Evolutionary conservation across 2,797 vertebrate genomes (phyloP).

Genomic region (Threskiornis aethiopicus): DNA sequence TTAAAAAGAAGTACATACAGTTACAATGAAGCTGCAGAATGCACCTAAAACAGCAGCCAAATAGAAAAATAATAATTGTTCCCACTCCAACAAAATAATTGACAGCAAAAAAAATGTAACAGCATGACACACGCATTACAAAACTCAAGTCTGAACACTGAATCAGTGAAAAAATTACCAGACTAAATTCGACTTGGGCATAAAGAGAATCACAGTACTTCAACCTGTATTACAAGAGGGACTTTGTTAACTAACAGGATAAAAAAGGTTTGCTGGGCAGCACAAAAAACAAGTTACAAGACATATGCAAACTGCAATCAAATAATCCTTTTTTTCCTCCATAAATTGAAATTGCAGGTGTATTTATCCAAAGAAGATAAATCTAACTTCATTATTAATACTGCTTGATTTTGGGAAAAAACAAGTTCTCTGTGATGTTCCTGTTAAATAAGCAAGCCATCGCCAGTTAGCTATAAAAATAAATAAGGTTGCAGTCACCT

Average conservation of each 20-base stretch:
- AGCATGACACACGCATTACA: neutral
- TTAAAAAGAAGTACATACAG: slow-evolving; percentile 53
- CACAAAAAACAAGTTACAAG: neutral
- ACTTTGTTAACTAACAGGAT: neutral
- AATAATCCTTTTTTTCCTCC: neutral
- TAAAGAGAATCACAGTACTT: neutral
- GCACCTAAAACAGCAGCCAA: neutral
- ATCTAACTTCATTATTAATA: neutral
- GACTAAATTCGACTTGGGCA: neutral
- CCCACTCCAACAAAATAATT: neutral
- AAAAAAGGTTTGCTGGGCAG: neutral
- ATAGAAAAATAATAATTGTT: neutral
- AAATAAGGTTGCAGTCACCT: neutral
- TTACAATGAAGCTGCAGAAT: neutral
- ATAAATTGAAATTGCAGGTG: neutral
- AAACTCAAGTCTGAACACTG: neutral
- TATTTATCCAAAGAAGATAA: neutral
- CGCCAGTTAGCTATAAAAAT: neutral
- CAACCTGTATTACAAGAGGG: neutral
- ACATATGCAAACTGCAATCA: neutral
- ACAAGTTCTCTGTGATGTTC: neutral
- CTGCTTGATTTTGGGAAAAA: neutral
- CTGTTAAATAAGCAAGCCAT: neutral
- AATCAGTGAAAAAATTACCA: neutral
- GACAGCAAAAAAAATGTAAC: neutral